Evolutionary conservation across 2,888 invertebrate species (phyloP), one percentile per base, ranked within the genome.

Genomic region (Mythimna lalbum): DNA sequence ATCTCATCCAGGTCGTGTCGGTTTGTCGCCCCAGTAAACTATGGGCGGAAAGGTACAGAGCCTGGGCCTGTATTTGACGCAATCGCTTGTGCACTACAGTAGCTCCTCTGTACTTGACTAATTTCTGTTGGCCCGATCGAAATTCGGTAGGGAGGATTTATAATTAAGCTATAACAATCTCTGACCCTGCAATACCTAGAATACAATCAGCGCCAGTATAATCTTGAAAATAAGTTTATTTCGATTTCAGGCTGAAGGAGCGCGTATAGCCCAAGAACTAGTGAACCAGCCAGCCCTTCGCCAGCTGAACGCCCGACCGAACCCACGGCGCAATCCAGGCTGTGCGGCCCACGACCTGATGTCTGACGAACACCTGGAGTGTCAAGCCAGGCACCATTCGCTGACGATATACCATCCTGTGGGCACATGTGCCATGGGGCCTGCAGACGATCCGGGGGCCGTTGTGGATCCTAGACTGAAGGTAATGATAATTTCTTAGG

Each of bases 371-470:
- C 98, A 98, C 88, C 97, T 98, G 96, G 97, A 97, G 71, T 98
- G 98, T 82, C 96, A 97, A 85, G 97, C 97, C 0, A 94, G 97
- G 63, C 97, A 97, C 84, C 98, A 98, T 90, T 97, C 98, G 0
- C 94, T 98, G 87, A 98, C 98, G 0, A 98, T 98, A 80, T 98
- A 98, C 90, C 98, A 98, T 90, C 98, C 98, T 0, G 97, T 97
- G 1, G 98, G 98, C 12, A 98, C 98, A 0, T 97, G 97, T 76
- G 98, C 98, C 88, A 98, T 98, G 98, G 98, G 98, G 0, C 97
- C 97, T 0, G 73, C 83, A 1, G 88, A 91, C 0, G 88, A 94
- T 33, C 93, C 93, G 1, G 89, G 92, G 59, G 97, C 97, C 1
- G 98, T 98, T 0, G 98, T 98, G 0, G 97, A 98, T 91, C 93